Base-by-base conservation (phyloP, 2,888 invertebrate genomes). In the Euplagia quadripunctaria region DNA sequence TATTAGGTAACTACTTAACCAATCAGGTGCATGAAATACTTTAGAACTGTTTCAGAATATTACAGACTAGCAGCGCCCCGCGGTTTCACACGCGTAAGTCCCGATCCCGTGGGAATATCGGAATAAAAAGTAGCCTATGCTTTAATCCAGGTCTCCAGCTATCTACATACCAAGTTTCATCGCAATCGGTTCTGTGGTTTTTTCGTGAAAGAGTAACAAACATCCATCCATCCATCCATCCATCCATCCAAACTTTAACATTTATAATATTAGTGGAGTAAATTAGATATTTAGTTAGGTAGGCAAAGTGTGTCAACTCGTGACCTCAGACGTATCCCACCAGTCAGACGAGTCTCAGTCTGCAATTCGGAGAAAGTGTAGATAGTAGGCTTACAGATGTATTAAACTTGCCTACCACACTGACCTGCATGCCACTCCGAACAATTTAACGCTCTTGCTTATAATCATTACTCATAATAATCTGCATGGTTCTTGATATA, bases 331-430 rank as follows among this genome's bases (percentile, higher is more conserved):
- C 73, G 81, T 81, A 80, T 76, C 83, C 79, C 81, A 81, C 84
- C 81, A 75, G 85, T 86, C 85, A 77, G 83, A 82, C 81, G 51
- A 81, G 78, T 83, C 89, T 88, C 49, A 81, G 78, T 83, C 89
- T 88, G 88, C 88, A 87, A 88, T 86, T 88, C 81, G 82, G 88
- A 88, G 91, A 91, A 92, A 92, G 91, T 90, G 80, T 86, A 79
- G 73, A 71, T 72, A 65, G 64, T 73, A 76, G 68, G 67, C 74
- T 77, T 51, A 74, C 66, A 83, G 64, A 76, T 77, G 66, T 75
- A 65, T 75, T 52, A 70, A 68, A 72, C 79, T 75, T 52, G 20
- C 76, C 31, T 61, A 76, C 72, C 76, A 71, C 71, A 80, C 78
- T 81, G 73, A 83, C 81, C 82, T 73, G 76, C n/a, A 58, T 71